phyloP scores from a whole-genome alignment of 2,113 vertebrate genomes.

The Scolopax mira region DNA sequence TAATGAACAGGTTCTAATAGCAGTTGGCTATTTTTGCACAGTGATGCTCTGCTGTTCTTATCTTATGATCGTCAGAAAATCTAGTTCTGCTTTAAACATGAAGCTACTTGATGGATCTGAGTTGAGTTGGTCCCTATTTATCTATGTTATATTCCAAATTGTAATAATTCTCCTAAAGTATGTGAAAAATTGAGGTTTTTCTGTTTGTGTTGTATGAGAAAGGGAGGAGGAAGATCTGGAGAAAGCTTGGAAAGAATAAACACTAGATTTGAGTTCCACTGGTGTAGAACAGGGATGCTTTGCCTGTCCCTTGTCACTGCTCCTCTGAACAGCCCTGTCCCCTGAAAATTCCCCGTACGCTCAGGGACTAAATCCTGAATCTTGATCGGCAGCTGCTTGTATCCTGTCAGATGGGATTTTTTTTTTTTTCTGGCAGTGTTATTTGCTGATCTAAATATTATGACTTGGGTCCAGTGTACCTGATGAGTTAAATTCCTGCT shows the following conservation, averaged over 20 bases:
- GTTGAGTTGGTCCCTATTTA: neutral
- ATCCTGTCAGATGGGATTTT: neutral
- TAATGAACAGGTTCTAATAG: neutral
- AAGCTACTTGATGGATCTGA: neutral
- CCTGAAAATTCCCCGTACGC: accelerated
- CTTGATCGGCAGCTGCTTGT: neutral
- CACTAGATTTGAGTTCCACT: neutral
- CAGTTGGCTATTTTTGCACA: neutral
- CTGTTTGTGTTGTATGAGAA: neutral
- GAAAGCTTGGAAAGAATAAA: neutral
- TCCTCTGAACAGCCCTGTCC: neutral
- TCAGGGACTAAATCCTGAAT: neutral
- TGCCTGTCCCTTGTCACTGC: neutral
- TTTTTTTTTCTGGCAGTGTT: neutral
- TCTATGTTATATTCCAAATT: accelerated
- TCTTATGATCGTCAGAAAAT: neutral
- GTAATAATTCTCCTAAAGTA: neutral
- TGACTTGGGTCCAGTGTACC: neutral
- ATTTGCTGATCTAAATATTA: neutral
- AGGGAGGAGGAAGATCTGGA: neutral
- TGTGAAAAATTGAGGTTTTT: neutral
- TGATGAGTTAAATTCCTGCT: neutral
- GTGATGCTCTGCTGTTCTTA: neutral
- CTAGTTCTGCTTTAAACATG: neutral
- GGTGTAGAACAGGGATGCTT: neutral